Conservation (phyloP, 2,888 invertebrate species). For the Unio delphinus region DNA sequence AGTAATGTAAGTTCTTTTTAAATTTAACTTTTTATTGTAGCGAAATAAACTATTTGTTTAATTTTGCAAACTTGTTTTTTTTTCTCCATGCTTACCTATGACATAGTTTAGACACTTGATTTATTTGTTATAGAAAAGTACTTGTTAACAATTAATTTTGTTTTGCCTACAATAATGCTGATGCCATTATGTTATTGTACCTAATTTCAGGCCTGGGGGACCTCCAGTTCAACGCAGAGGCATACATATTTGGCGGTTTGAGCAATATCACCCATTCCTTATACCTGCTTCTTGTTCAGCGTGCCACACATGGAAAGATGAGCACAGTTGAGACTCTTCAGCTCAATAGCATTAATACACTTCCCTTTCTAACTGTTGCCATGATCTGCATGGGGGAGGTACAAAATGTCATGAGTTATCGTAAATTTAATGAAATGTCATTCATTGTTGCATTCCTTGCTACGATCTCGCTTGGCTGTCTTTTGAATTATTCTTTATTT, state of each 20-base stretch:
- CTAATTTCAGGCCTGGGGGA: constrained; percentile 70
- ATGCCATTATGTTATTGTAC: not conserved
- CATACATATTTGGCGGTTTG: constrained; percentile 68
- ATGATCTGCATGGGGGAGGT: constrained; percentile 59
- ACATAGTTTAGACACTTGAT: too few relatives aligned
- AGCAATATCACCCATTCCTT: constrained; percentile 72
- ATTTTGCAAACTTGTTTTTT: too few relatives aligned
- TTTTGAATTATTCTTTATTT: constrained; percentile 72
- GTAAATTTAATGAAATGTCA: constrained; percentile 26
- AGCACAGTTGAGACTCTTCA: constrained; percentile 69
- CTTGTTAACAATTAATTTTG: too few relatives aligned
- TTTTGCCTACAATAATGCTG: too few relatives aligned
- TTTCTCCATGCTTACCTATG: too few relatives aligned
- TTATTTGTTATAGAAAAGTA: too few relatives aligned
- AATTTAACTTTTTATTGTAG: too few relatives aligned
- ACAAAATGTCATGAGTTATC: constrained; percentile 26
- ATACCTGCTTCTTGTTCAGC: constrained; percentile 72
- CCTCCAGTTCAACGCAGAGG: constrained; percentile 66
- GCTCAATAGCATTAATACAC: constrained; percentile 70
- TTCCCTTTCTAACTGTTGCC: constrained; percentile 64
- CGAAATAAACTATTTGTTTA: too few relatives aligned
- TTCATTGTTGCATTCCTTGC: constrained; percentile 65
- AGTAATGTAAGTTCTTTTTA: too few relatives aligned
- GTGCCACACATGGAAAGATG: constrained; percentile 60
- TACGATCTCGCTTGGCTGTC: constrained; percentile 64